These are phyloP conservation scores for Eurois occulta DNA, from an alignment of 2,888 invertebrate species.

Conservation along the genomic window DNA sequence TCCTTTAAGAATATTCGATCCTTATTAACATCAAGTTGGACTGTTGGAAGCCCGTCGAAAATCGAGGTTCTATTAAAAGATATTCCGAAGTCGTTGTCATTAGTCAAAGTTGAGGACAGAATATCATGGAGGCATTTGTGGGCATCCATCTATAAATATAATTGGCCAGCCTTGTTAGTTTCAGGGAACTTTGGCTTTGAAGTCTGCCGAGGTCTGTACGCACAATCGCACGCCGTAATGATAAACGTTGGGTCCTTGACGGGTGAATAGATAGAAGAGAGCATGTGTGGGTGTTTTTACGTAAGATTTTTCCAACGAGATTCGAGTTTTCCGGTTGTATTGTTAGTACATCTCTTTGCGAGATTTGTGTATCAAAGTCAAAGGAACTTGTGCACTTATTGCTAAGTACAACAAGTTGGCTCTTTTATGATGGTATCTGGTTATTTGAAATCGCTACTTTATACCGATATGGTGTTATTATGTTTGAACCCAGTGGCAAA, in stretches of 20 bases:
- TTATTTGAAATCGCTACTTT: not conserved
- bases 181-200: slow-evolving; percentile 81
- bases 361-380: slow-evolving; percentile 38
- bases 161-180: slow-evolving; percentile 83
- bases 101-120: slow-evolving; percentile 69
- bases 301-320: slow-evolving; percentile 44
- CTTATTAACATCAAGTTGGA: slow-evolving; percentile 30
- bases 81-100: slow-evolving; percentile 65
- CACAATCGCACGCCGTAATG: slow-evolving; percentile 66
- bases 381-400: slow-evolving; percentile 28
- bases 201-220: slow-evolving; percentile 64
- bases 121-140: slow-evolving; percentile 72
- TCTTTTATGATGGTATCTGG: not conserved
- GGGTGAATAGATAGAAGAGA: slow-evolving; percentile 41
- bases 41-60: slow-evolving; percentile 18
- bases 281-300: slow-evolving; percentile 45
- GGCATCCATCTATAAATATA: slow-evolving; percentile 86
- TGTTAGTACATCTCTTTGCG: slow-evolving; percentile 40
- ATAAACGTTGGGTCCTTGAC: slow-evolving; percentile 49
- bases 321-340: slow-evolving; percentile 36
- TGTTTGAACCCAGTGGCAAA: not conserved
- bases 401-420: slow-evolving; percentile 42
- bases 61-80: slow-evolving; percentile 58
- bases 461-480: not conserved
- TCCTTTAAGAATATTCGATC: slow-evolving; percentile 33